Conservation (phyloP, 1,140 invertebrate species). For the Bombus ignitus region DNA sequence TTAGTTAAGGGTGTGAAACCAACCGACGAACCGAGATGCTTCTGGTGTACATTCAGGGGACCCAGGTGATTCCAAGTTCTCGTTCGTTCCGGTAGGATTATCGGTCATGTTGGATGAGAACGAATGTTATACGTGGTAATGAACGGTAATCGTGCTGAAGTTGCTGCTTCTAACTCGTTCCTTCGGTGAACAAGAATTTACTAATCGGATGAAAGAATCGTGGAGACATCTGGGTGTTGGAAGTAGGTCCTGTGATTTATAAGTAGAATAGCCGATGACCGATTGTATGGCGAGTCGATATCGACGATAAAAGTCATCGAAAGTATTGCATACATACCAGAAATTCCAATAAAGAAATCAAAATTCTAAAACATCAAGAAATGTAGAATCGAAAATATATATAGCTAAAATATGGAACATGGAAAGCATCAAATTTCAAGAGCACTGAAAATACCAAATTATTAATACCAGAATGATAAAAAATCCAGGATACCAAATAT, state of each 20-base stretch:
- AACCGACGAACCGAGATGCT: background rate
- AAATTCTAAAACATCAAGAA: too few relatives aligned
- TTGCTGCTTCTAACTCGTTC: background rate
- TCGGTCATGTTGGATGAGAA: conserved; percentile 18
- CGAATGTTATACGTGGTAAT: background rate
- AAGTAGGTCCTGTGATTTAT: background rate
- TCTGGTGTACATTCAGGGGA: too few relatives aligned
- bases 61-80: conserved; percentile 5
- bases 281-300: background rate
- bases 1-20: background rate
- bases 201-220: background rate
- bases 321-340: too few relatives aligned
- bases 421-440: too few relatives aligned
- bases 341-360: too few relatives aligned
- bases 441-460: too few relatives aligned
- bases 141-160: background rate
- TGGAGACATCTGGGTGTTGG: background rate
- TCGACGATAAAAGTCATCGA: too few relatives aligned
- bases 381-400: too few relatives aligned
- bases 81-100: conserved; percentile 5
- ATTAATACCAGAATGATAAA: too few relatives aligned
- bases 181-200: background rate
- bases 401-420: too few relatives aligned
- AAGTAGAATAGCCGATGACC: background rate
- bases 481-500: background rate